Conservation (phyloP, 30 jellyfish, hydroid and myxozoan species). For the Chrysaora quinquecirrha region DNA sequence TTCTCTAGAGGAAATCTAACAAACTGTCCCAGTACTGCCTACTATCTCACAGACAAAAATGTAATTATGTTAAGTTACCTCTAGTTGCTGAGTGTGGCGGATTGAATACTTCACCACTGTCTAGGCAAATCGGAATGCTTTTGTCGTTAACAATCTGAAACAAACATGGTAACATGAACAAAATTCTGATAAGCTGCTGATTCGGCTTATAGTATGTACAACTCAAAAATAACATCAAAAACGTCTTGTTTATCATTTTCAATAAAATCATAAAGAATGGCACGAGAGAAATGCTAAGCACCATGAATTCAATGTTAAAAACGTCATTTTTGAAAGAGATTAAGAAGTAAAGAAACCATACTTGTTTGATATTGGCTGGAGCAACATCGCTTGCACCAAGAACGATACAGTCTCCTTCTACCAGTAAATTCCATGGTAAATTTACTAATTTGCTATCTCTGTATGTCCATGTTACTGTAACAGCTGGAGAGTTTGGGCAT, state of each 20-base stretch:
- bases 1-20: neutral
- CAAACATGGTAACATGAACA: too few relatives aligned
- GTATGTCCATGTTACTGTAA: constrained; percentile 83
- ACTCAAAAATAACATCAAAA: neutral
- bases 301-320: neutral
- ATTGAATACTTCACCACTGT: constrained; percentile 86
- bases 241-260: neutral
- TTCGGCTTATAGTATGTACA: neutral
- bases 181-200: neutral
- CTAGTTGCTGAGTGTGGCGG: constrained; percentile 68
- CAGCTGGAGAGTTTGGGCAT: constrained; percentile 66
- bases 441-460: constrained; percentile 84
- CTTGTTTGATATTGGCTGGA: constrained; percentile 85
- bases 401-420: constrained; percentile 90
- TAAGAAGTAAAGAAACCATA: neutral
- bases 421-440: constrained; percentile 91
- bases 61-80: constrained; percentile 10
- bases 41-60: neutral
- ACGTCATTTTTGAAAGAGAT: neutral
- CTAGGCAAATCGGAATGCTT: constrained; percentile 41
- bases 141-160: constrained; percentile 3
- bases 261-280: neutral
- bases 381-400: constrained; percentile 92
- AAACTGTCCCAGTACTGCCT: neutral
- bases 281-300: neutral